Conservation (phyloP, 1,140 invertebrate genomes). For the Littorina saxatilis region DNA sequence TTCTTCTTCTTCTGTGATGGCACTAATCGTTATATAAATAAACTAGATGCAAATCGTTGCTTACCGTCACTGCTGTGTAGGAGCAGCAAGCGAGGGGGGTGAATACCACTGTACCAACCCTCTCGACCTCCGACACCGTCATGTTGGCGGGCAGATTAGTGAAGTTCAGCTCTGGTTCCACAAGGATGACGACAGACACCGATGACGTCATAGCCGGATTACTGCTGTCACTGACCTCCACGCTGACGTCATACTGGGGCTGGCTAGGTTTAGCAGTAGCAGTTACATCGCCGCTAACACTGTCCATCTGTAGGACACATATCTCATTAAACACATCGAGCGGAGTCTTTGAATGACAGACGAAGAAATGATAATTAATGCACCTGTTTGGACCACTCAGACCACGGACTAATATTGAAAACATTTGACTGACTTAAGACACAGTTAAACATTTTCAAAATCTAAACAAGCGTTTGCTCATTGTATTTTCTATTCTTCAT, state of each 20-base stretch:
- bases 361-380: no score
- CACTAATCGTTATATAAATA: no score
- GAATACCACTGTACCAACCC: background rate
- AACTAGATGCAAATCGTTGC: background rate
- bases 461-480: no score
- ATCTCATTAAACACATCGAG: no score
- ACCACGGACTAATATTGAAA: no score
- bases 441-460: no score
- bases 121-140: background rate
- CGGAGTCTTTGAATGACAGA: no score
- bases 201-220: background rate
- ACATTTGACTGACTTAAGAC: no score
- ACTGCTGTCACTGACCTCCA: constrained; percentile 14
- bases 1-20: no score
- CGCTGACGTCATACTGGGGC: background rate
- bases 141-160: background rate
- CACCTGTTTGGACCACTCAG: no score
- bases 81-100: background rate
- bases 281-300: background rate
- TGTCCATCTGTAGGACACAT: background rate
- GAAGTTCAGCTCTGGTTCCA: constrained; percentile 6
- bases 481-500: no score
- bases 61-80: background rate
- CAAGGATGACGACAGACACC: constrained; percentile 4
- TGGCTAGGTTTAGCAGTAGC: background rate